Percentiles rank a stretch among this genome's conserved stretches.
These are phyloP conservation scores for Caenorhabditis briggsae DNA, from an alignment of 1,140 invertebrate genomes.

Conservation along the genomic window DNA sequence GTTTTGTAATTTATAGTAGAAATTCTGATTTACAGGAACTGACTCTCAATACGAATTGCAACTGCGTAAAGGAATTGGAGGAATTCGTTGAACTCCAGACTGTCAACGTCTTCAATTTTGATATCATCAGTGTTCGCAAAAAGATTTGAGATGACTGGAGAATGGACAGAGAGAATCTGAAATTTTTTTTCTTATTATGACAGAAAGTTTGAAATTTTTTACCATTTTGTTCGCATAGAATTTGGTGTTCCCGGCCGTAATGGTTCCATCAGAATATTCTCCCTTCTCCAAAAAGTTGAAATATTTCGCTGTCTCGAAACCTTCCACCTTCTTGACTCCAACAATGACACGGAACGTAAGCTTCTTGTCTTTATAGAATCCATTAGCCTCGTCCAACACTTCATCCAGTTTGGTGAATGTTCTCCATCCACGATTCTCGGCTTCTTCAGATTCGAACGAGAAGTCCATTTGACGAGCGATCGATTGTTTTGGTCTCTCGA, in stretches of 20 bases:
- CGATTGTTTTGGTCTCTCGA: neutral
- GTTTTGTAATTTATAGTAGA: neutral
- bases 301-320: constrained; percentile 12
- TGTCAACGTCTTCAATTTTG: neutral
- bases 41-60: constrained; percentile 21
- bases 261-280: constrained; percentile 9
- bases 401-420: constrained; percentile 1
- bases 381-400: neutral
- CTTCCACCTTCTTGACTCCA: constrained; percentile 3
- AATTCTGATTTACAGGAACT: neutral
- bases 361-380: neutral
- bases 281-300: constrained; percentile 26
- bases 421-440: constrained; percentile 26
- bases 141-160: neutral
- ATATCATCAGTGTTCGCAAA: neutral
- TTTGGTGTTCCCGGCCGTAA: neutral
- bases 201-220: neutral
- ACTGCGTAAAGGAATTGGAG: constrained; percentile 1
- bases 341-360: constrained; percentile 11
- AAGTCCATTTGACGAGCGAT: constrained; percentile 33
- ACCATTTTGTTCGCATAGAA: constrained; percentile 27
- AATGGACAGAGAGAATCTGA: constrained; percentile 25
- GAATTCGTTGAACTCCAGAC: constrained; percentile 8
- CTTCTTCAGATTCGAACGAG: constrained; percentile 17
- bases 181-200: neutral